These are phyloP conservation scores for Oophaga pumilio DNA, from an alignment of 2,113 vertebrate genomes.

Conservation along the genomic window DNA sequence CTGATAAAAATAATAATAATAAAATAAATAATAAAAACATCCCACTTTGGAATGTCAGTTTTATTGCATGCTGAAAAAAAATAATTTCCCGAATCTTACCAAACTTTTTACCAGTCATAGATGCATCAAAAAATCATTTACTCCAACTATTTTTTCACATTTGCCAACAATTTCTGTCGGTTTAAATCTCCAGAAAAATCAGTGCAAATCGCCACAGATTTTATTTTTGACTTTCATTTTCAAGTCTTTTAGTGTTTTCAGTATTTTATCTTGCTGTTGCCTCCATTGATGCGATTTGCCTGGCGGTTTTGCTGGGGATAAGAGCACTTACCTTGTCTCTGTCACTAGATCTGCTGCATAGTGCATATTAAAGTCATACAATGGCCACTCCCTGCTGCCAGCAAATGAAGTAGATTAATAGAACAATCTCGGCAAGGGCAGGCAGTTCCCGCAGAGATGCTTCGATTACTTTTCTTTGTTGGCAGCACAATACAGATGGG, in stretches of 20 bases:
- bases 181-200: background rate
- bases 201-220: background rate
- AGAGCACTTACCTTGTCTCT: background rate
- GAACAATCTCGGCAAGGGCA: slow-evolving; percentile 48
- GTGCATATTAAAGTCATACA: slow-evolving; percentile 15
- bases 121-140: background rate
- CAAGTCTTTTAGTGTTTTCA: no score
- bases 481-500: slow-evolving; percentile 37
- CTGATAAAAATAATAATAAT: no score
- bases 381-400: slow-evolving; percentile 38
- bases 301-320: background rate
- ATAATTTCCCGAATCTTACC: background rate
- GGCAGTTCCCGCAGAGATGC: slow-evolving; percentile 47
- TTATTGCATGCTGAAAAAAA: background rate
- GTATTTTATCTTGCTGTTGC: background rate
- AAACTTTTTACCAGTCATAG: background rate
- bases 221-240: background rate
- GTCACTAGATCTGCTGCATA: background rate
- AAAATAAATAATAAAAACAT: background rate
- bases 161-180: background rate
- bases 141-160: background rate
- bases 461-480: slow-evolving; percentile 51
- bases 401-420: slow-evolving; percentile 52
- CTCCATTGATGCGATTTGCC: background rate
- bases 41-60: background rate